A percentile compares a stretch with the other conserved stretches of the same genome.
Conservation (phyloP, 2,797 vertebrate genomes). For the Acanthopagrus latus region DNA sequence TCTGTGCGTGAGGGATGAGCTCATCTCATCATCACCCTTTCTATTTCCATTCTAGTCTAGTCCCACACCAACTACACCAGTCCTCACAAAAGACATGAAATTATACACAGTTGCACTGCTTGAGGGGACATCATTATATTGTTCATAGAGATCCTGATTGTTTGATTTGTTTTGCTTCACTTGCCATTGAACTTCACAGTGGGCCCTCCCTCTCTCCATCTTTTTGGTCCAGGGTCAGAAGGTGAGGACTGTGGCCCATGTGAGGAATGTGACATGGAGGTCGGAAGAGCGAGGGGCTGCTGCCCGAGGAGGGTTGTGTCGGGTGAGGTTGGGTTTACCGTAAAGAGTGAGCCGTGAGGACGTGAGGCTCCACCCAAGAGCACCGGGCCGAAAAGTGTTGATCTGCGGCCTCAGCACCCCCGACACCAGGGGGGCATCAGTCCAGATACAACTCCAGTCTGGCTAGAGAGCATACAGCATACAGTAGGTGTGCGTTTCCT, state of each 20-base stretch:
- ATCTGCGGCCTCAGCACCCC: not conserved
- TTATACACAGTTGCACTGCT: not conserved
- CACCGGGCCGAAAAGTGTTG: slow-evolving; percentile 15
- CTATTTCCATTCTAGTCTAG: not conserved
- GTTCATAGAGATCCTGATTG: not conserved
- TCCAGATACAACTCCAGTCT: slow-evolving; percentile 42
- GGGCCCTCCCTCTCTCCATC: slow-evolving; percentile 13
- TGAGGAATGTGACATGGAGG: slow-evolving; percentile 84
- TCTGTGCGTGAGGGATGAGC: slow-evolving; percentile 11
- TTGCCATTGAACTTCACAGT: slow-evolving; percentile 56
- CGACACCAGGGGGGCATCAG: slow-evolving; percentile 36
- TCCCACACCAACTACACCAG: not conserved
- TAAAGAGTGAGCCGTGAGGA: slow-evolving; percentile 66
- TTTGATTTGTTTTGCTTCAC: not conserved
- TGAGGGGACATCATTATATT: not conserved
- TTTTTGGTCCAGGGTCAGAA: slow-evolving; percentile 31
- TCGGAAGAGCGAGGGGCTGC: slow-evolving; percentile 70
- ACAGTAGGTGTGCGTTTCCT: slow-evolving; percentile 21
- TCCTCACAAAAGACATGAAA: not conserved
- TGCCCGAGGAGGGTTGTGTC: slow-evolving; percentile 25
- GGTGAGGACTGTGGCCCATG: slow-evolving; percentile 62
- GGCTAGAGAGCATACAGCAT: slow-evolving; percentile 24
- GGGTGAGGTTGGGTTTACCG: slow-evolving; percentile 64
- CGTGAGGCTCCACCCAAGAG: slow-evolving; percentile 47
- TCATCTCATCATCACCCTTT: not conserved